These are phyloP conservation scores for Lissocephala sabroskyi DNA, from an alignment of 2,888 invertebrate species.

Conservation along the genomic window DNA sequence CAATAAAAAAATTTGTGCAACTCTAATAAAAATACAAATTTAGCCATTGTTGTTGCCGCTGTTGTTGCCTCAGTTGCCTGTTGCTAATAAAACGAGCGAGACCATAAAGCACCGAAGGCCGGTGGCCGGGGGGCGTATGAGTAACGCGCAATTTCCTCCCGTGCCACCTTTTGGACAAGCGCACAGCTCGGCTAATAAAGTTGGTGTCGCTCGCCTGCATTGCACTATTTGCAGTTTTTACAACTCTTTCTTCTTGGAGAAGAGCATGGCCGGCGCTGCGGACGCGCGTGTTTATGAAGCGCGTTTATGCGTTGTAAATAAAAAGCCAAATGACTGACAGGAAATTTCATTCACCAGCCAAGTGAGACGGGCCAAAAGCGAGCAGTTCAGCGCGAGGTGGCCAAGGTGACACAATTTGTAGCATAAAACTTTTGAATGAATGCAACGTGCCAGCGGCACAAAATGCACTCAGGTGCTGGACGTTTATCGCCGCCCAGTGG, in stretches of 20 bases:
- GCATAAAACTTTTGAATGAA: slow-evolving; percentile 51
- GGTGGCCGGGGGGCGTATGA: no score
- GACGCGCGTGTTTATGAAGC: slow-evolving; percentile 55
- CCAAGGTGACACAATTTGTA: slow-evolving; percentile 42
- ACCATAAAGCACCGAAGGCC: no score
- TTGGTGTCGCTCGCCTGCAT: slow-evolving; percentile 25
- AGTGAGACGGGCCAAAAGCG: neutral
- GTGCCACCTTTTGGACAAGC: no score
- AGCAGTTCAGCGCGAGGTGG: neutral
- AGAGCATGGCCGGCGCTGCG: slow-evolving; percentile 27
- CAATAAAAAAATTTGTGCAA: slow-evolving; percentile 41
- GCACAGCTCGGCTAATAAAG: slow-evolving; percentile 42
- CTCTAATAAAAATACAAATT: slow-evolving; percentile 46
- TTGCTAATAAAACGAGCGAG: slow-evolving; percentile 52
- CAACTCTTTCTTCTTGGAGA: no score
- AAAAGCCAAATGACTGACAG: slow-evolving; percentile 29
- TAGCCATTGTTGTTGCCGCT: slow-evolving; percentile 36
- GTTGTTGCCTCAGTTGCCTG: slow-evolving; percentile 7
- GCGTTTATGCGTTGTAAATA: slow-evolving; percentile 55
- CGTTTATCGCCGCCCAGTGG: no score
- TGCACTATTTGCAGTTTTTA: slow-evolving; percentile 29
- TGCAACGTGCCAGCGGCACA: slow-evolving; percentile 32
- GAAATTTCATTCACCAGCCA: slow-evolving; percentile 21
- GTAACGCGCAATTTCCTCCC: slow-evolving; percentile 30
- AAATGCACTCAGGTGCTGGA: neutral